Base-by-base conservation (phyloP, 1,140 invertebrate species). In the Anastrepha ludens region DNA sequence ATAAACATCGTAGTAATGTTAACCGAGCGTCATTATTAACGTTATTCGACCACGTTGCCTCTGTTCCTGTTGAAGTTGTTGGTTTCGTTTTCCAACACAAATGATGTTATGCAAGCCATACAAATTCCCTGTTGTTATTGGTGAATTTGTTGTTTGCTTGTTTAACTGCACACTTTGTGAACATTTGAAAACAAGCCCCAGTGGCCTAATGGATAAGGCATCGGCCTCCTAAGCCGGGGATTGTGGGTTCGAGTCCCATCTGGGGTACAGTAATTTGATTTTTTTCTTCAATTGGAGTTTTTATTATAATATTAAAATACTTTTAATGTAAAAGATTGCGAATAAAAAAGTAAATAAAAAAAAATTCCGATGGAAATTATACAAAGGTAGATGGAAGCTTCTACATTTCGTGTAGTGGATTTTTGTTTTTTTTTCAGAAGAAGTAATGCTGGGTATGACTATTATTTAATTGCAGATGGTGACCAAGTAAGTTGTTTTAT, bases 161-260 rank as follows among this genome's bases (percentile, higher is more conserved):
- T 17, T 70, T 70, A 70, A 70, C 11, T 44, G 39, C 41, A 13
- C 11, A 8, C 29, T 70, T 70, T 29, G 29, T 85, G 7, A 15
- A 20, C 47, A 29, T 15, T 20, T 7, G 20, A 13, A 20, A 55
- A 59, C 64, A 67, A 67, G 93, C 93, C 93, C 93, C 93, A 94
- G 93, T 94, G 93, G 93, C 93, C 93, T 93, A 94, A 94, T 94
- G 93, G 93, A 93, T 94, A 94, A 93, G 93, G 93, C 93, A 93
- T 93, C 93, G 93, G 93, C 94, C 93, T 94, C 93, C 93, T 94
- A 94, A 94, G 93, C 93, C 93, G 93, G 93, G 92, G 93, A 93
- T 94, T 94, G 93, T 91, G 93, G 93, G 93, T 94, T 94, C 93
- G 93, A 94, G 93, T 94, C 93, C 93, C 93, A 91, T 93, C 93